phyloP scores from a whole-genome alignment of 2,888 invertebrate species.

The Lasioglossum marginatum region DNA sequence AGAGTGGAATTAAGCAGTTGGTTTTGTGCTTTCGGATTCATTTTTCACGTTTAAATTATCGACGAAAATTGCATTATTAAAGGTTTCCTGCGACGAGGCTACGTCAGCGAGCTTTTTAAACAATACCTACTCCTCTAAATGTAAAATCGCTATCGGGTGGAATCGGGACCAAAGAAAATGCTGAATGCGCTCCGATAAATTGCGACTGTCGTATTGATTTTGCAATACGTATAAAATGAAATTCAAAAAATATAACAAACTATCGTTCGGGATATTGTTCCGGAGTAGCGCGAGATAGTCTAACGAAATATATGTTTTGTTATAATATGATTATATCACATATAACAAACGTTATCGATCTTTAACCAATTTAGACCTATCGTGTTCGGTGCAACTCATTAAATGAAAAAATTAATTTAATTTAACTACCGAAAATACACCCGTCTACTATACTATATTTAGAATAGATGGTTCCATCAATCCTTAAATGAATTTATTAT shows the following conservation, averaged over 20 bases:
- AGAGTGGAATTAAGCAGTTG: background rate
- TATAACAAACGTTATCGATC: background rate
- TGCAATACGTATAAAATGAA: constrained; percentile 15
- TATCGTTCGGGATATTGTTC: background rate
- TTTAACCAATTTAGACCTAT: background rate
- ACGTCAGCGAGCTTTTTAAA: background rate
- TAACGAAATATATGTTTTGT: no score
- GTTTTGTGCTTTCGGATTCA: no score
- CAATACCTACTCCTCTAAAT: background rate
- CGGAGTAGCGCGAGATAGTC: background rate
- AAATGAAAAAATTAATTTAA: background rate
- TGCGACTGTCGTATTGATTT: constrained; percentile 1
- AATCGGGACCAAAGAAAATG: background rate
- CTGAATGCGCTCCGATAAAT: constrained; percentile 6
- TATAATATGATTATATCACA: no score
- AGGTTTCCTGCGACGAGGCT: background rate
- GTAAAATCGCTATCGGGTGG: background rate
- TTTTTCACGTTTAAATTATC: background rate
- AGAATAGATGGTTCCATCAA: background rate
- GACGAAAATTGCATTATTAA: constrained; percentile 1
- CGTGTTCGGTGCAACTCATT: background rate
- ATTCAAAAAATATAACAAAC: background rate
- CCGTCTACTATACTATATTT: background rate
- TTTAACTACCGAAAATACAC: background rate
- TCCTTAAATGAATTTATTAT: background rate